Conservation (phyloP, 2,113 vertebrate species). For the Ameiurus melas region DNA sequence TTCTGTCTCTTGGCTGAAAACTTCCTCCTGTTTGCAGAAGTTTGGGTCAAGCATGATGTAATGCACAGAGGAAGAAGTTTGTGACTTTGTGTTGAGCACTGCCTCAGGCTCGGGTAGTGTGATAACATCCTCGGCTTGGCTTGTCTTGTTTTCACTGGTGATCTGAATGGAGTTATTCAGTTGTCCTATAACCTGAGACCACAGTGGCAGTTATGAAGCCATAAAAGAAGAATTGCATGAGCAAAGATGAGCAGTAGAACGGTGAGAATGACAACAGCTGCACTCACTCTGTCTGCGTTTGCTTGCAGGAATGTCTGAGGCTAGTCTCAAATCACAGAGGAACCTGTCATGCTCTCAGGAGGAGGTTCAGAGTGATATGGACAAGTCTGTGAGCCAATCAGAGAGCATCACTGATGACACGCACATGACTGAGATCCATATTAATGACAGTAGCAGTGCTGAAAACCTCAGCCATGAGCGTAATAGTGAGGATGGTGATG, state of each 20-base stretch:
- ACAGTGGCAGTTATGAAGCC: neutral
- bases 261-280: neutral
- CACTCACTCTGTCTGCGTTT: conserved; percentile 59
- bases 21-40: neutral
- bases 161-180: neutral
- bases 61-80: neutral
- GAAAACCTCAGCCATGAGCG: conserved; percentile 49
- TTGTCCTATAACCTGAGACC: neutral
- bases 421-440: conserved; percentile 43
- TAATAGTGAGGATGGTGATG: conserved; percentile 25
- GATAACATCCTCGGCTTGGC: neutral
- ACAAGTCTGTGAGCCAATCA: conserved; percentile 54
- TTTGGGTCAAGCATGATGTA: neutral
- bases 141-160: neutral
- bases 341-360: conserved; percentile 60
- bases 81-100: neutral
- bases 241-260: neutral
- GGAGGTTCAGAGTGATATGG: conserved; percentile 48
- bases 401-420: conserved; percentile 45
- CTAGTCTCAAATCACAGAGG: conserved; percentile 72
- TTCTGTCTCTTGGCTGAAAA: neutral
- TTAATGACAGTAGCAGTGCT: conserved; percentile 41
- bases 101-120: neutral
- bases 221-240: neutral
- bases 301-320: conserved; percentile 77